Percentiles rank a stretch among this genome's conserved stretches.
These are phyloP conservation scores for Sturnus vulgaris DNA, from an alignment of 2,113 vertebrate genomes.

Conservation along the genomic window DNA sequence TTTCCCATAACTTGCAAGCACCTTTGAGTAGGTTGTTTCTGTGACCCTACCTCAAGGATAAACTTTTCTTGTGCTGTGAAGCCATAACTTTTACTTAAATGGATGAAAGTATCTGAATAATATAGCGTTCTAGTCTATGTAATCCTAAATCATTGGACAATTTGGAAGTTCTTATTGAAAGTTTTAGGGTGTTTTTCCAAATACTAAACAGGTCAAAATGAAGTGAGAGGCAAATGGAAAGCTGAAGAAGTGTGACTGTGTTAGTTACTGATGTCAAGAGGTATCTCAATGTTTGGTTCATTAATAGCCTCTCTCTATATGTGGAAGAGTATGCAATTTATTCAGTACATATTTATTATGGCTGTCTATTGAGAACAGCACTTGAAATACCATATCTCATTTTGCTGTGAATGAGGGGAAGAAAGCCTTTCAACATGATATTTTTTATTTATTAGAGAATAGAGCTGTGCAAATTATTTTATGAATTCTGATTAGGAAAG, in stretches of 20 bases:
- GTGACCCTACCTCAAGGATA: not conserved
- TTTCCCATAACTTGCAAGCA: not conserved
- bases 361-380: not conserved
- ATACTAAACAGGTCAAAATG: not conserved
- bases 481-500: not conserved
- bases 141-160: not conserved
- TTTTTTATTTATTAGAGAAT: not conserved
- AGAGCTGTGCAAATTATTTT: not conserved
- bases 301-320: not conserved
- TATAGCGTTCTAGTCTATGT: not conserved
- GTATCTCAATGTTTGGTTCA: not conserved
- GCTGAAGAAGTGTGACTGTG: not conserved
- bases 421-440: not conserved
- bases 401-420: not conserved
- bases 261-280: not conserved
- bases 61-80: not conserved
- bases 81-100: not conserved
- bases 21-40: not conserved
- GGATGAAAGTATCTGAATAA: not conserved
- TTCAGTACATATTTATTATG: not conserved
- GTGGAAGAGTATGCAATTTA: not conserved
- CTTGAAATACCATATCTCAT: not conserved
- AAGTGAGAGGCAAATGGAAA: not conserved
- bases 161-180: not conserved
- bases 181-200: not conserved